phyloP scores from a whole-genome alignment of 1,140 invertebrate genomes.

The Andrena cerasifolii region DNA sequence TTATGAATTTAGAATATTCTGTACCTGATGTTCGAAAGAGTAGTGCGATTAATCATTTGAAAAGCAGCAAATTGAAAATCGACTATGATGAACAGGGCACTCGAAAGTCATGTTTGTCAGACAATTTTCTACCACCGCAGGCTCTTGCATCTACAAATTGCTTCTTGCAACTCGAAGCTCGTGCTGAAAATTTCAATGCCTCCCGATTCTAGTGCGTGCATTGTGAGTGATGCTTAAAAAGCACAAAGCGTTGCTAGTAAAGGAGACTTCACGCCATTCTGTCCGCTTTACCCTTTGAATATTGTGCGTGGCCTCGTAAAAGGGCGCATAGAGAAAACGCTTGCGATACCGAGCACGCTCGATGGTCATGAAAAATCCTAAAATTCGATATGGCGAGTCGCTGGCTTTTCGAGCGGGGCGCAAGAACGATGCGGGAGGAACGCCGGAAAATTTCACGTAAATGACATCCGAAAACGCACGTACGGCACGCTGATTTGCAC shows the following conservation, averaged over 20 bases:
- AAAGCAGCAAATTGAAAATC: too few relatives aligned
- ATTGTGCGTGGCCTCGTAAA: background rate
- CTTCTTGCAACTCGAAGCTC: too few relatives aligned
- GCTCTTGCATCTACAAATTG: too few relatives aligned
- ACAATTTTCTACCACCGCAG: too few relatives aligned
- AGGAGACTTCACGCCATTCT: background rate
- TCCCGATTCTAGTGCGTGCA: too few relatives aligned
- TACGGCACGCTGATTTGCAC: conserved; percentile 37
- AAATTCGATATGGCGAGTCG: conserved; percentile 1
- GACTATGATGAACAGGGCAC: too few relatives aligned
- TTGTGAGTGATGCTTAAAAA: too few relatives aligned
- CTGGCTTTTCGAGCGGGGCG: background rate
- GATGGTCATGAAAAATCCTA: conserved; percentile 7
- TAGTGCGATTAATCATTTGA: too few relatives aligned
- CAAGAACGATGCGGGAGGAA: conserved; percentile 15
- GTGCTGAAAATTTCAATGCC: background rate
- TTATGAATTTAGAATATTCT: too few relatives aligned
- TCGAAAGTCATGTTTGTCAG: too few relatives aligned
- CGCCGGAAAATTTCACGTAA: conserved; percentile 29
- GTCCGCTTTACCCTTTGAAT: conserved; percentile 3
- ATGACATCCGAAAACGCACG: conserved; percentile 11
- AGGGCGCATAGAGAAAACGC: background rate
- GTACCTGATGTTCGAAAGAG: too few relatives aligned
- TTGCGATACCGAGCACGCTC: conserved; percentile 26
- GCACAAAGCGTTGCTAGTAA: background rate